A percentile compares a stretch with the other conserved stretches of the same genome.
These are phyloP conservation scores for Drosophila paramelanica DNA, from an alignment of 2,888 invertebrate species.

Conservation along the genomic window DNA sequence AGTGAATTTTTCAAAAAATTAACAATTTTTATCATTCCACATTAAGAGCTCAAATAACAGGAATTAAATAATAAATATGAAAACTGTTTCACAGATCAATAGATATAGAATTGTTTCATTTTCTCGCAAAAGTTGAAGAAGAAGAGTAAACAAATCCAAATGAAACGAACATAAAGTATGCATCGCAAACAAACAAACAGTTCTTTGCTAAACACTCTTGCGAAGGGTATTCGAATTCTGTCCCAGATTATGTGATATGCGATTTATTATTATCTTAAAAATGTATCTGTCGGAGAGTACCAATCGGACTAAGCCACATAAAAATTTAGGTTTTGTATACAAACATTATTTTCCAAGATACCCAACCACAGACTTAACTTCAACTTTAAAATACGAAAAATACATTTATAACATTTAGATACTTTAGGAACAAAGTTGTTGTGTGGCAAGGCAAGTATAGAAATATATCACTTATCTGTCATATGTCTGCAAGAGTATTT, in stretches of 20 bases:
- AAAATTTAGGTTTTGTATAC: too few species aligned
- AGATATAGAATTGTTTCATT: neutral
- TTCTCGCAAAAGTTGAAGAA: conserved; percentile 13
- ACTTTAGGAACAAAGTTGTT: neutral
- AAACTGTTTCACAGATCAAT: neutral
- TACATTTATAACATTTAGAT: neutral
- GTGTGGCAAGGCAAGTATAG: too few species aligned
- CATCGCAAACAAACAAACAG: conserved; percentile 70
- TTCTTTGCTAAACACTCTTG: conserved; percentile 8
- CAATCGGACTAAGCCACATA: too few species aligned
- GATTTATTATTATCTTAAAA: too few species aligned
- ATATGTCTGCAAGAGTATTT: conserved; percentile 12
- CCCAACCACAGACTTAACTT: too few species aligned
- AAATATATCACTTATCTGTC: neutral
- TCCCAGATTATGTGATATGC: too few species aligned
- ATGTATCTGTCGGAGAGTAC: too few species aligned
- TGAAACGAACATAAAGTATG: conserved; percentile 38
- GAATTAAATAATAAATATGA: conserved; percentile 17
- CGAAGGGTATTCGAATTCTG: neutral
- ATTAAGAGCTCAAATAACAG: conserved; percentile 60
- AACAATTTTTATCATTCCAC: conserved; percentile 64
- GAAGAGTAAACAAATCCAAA: conserved; percentile 28
- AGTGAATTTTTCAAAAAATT: conserved; percentile 20
- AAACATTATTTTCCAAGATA: too few species aligned
- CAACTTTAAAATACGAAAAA: too few species aligned